Evolutionary conservation across 2,888 invertebrate species (phyloP), one percentile per base, ranked within the genome.

Genomic region (Silvanus unidentatus): DNA sequence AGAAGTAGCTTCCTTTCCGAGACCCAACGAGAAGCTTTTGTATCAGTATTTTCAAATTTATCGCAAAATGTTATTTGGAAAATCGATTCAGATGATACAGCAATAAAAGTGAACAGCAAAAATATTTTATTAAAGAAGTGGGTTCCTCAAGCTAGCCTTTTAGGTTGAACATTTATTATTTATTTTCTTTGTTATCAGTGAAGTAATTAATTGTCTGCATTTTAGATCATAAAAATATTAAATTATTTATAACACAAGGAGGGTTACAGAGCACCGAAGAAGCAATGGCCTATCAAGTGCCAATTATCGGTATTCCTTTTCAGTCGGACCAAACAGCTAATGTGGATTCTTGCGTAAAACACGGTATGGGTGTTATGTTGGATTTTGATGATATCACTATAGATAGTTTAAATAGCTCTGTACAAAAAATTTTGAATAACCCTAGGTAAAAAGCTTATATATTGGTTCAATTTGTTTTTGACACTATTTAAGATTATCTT

Each of bases 291-390:
- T 67, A 68, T 2, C 67, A 68, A 39, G 69, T 72, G 1, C 74
- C 75, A 2, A 47, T 74, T 1, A 58, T 74, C 2, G 73, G 68
- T 5, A 58, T 74, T 16, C 73, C 73, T 5, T 69, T 74, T 58
- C 52, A 70, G 8, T 69, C 63, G 0, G 74, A 75, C 48, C 73
- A 74, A 48, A 67, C 64, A 55, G 63, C 57, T 12, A 72, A 74
- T 50, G 67, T 66, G 8, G 57, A 57, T 27, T 49, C 53, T 4
- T 51, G 51, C 35, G 57, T 48, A 9, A 44, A 48, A 27, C 52
- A 53, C 45, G 57, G 57, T 29, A 49, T 55, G 40, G 59, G 55
- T 12, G 36, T 40, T 11, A 48, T 49, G 44, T n/a, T 56, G 1
- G 52, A 58, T 32, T 28, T 55, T 35, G 50, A 53, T 10, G 50